Evolutionary conservation across 2,113 vertebrate species (phyloP).

Genomic region (Macquaria australasica): DNA sequence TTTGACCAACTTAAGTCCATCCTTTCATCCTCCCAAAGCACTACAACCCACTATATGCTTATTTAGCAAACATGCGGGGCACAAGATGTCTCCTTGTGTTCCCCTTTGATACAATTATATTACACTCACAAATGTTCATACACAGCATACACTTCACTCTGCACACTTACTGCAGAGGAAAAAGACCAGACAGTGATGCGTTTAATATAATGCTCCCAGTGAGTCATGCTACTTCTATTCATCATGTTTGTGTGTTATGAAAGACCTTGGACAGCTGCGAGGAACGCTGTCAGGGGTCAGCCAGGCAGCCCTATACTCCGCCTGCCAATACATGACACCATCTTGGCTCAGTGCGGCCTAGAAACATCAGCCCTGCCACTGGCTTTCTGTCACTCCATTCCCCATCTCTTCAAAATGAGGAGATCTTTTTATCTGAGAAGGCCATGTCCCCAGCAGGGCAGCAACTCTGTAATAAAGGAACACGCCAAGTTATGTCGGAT

Average conservation of each 20-base stretch:
- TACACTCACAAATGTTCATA: not conserved
- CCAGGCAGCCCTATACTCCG: conserved; percentile 38
- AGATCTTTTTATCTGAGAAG: conserved; percentile 30
- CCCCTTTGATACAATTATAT: not conserved
- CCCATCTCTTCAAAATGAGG: conserved; percentile 32
- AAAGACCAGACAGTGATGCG: not conserved
- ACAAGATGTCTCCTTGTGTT: not conserved
- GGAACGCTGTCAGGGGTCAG: conserved; percentile 48
- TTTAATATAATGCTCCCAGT: conserved; percentile 27
- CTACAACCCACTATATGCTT: not conserved
- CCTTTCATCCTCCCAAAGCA: not conserved
- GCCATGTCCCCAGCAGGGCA: conserved; percentile 39
- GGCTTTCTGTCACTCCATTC: conserved; percentile 29
- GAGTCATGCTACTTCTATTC: conserved; percentile 29
- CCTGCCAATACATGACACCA: conserved; percentile 68
- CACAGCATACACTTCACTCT: not conserved
- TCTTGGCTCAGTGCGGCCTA: conserved; percentile 56
- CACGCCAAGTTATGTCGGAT: conserved; percentile 49
- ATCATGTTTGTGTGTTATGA: conserved; percentile 47
- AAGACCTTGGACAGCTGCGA: conserved; percentile 53
- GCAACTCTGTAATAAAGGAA: conserved; percentile 35
- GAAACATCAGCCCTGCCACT: conserved; percentile 44
- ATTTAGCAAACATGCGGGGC: not conserved
- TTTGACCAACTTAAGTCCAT: not conserved
- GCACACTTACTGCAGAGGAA: not conserved